Evolutionary conservation across 1,140 invertebrate species (phyloP).

Genomic region (Pseudomyrmex pallidus): DNA sequence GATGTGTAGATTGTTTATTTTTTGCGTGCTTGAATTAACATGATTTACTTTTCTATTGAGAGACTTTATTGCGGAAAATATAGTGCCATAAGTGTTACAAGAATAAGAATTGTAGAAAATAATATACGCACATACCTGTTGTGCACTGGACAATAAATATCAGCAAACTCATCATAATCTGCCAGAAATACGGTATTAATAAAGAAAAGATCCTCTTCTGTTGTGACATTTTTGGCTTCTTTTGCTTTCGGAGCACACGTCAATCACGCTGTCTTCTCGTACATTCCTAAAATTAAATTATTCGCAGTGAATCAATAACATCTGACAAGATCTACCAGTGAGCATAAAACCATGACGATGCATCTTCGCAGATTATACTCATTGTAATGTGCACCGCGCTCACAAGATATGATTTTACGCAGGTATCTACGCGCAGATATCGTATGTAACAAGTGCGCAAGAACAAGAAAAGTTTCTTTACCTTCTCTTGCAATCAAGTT

Average conservation of each 20-base stretch:
- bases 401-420: slow-evolving; percentile 25
- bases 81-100: not conserved
- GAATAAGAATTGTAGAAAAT: not conserved
- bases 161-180: slow-evolving; percentile 1
- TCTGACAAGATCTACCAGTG: not conserved
- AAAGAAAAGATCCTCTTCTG: slow-evolving; percentile 21
- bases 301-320: slow-evolving; percentile 61
- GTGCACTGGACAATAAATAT: slow-evolving; percentile 13
- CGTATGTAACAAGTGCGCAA: slow-evolving; percentile 17
- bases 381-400: slow-evolving; percentile 27
- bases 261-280: slow-evolving; percentile 49
- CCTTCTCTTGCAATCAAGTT: slow-evolving; percentile 1
- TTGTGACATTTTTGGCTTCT: slow-evolving; percentile 52
- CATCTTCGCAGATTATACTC: slow-evolving; percentile 48
- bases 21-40: not conserved
- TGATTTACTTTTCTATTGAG: slow-evolving; percentile 16
- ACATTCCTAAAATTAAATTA: slow-evolving; percentile 74
- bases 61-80: not conserved
- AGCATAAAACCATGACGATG: slow-evolving; percentile 48
- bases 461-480: no score
- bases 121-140: slow-evolving; percentile 46
- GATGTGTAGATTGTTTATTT: not conserved
- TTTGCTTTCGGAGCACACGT: slow-evolving; percentile 33
- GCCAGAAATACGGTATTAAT: not conserved
- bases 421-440: slow-evolving; percentile 27